Evolutionary conservation across 2,797 vertebrate species (phyloP), one percentile per base, ranked within the genome.

Genomic region (Acestrorhynchus altus): DNA sequence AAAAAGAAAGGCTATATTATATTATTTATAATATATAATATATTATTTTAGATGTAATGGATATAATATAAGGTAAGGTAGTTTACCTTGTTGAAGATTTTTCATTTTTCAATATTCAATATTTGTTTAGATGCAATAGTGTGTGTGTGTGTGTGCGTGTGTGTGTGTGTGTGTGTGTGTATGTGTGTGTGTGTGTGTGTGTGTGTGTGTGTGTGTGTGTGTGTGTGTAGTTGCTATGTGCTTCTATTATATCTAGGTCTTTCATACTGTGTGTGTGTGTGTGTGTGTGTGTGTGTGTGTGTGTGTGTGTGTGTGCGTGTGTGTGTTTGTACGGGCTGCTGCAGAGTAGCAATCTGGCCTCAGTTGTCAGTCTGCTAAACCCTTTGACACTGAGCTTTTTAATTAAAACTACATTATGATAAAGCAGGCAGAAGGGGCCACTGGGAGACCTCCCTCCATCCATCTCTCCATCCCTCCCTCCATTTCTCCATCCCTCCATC

Each of bases 331-430:
- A n/a, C 28, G 59, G 39, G 35, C 60, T 65, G 39, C 76, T 56
- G 69, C 68, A 66, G 96, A 89, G 96, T 95, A 91, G 90, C 97
- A 98, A 96, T 98, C 96, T 99, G 97, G 95, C 95, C 96, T 97
- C 96, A 95, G 96, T 98, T 98, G 96, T 98, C 96, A 95, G 95
- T 94, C 96, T 96, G 96, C 96, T 98, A 98, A 99, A 98, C 97
- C 97, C 96, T 98, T 99, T 98, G 97, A 99, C 97, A 99, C 97
- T 96, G 96, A 96, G 97, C 96, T 98, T 99, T 99, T 99, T 98
- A 98, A 99, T 99, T 99, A 99, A 99, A 99, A 98, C 97, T 98
- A 98, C 95, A 99, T 99, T 99, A 98, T 96, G 96, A 96, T 97
- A 98, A 98, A 98, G 97, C 97, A 98, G 95, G 95, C 96, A 97